Conservation (phyloP, 1,140 invertebrate species). For the Bombus ignitus region DNA sequence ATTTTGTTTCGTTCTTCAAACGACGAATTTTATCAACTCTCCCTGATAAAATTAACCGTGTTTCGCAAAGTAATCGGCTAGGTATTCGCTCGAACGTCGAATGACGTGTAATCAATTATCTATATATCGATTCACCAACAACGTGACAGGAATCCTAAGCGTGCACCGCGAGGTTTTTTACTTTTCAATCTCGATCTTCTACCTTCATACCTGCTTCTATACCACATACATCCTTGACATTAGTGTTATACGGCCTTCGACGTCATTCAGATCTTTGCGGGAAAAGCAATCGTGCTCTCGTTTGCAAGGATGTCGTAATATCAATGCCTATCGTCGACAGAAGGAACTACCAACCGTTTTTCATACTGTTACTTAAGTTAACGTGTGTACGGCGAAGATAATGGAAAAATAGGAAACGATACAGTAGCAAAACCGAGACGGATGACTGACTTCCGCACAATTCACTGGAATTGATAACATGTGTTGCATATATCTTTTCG, state of each 20-base stretch:
- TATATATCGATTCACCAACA: conserved; percentile 19
- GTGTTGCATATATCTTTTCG: too few species aligned
- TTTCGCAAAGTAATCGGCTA: conserved; percentile 7
- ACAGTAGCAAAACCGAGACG: background rate
- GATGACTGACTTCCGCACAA: background rate
- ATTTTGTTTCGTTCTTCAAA: background rate
- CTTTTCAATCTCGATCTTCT: background rate
- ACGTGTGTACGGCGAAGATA: background rate
- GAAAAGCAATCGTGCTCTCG: conserved; percentile 25
- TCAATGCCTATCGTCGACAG: background rate
- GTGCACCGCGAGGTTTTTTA: conserved; percentile 14
- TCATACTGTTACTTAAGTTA: background rate
- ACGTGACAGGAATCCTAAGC: conserved; percentile 48
- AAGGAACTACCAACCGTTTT: background rate
- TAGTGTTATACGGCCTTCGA: conserved; percentile 41
- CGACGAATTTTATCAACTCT: background rate
- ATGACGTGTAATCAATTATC: conserved; percentile 30
- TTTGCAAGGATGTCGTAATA: conserved; percentile 20
- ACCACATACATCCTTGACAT: conserved; percentile 54
- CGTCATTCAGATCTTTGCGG: conserved; percentile 38
- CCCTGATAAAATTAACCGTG: background rate
- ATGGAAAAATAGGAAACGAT: background rate
- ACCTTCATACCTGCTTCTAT: background rate
- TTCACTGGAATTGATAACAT: background rate
- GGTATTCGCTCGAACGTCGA: conserved; percentile 33